Base-by-base conservation (phyloP, 30 jellyfish, hydroid and myxozoan genomes). In the Hydractinia symbiolongicarpus region DNA sequence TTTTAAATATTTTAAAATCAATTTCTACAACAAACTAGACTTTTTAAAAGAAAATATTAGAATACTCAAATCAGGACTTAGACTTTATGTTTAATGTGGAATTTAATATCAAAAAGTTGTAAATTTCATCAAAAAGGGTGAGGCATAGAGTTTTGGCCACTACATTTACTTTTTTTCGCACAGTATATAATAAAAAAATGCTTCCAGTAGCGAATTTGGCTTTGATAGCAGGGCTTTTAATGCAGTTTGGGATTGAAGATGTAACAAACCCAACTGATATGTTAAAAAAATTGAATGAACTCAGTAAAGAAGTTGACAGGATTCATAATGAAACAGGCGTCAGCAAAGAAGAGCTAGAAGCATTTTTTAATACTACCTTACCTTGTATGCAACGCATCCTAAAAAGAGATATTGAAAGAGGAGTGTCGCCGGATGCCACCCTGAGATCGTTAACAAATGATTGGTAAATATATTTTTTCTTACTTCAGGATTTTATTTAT, bases 251-350 rank as follows among this genome's bases (percentile, higher is more conserved):
- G 1, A n/a, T 6, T 13, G 74, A n/a, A 44, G 40, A 44, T 51
- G 40, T 64, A 7, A 64, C 74, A 7, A 64, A 64, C 40, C 74
- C 74, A 6, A 64, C 19, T n/a, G 74, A 64, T 13, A 64, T 13
- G 9, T 44, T 64, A 8, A 64, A 44, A 64, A 44, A 64, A 13
- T 64, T 64, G 2, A 64, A 64, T n/a, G 40, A 7, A 7, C 7
- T 64, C 0, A 44, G 40, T 6, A n/a, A n/a, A 6, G 40, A 64
- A 7, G 19, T 6, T 7, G 17, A 64, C 40, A 51, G 40, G 40
- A 51, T 64, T 64, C 74, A 64, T 6, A 64, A 64, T 51, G 40
- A 51, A 51, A 64, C 74, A n/a, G 74, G 74, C 40, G 40, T 64
- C 40, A 51, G 40, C 17, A 64, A 13, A 64, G 74, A 64, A 64